Percentiles rank a stretch among this genome's conserved stretches.
phyloP scores from a whole-genome alignment of 1,140 invertebrate species.

The Agrilus planipennis region DNA sequence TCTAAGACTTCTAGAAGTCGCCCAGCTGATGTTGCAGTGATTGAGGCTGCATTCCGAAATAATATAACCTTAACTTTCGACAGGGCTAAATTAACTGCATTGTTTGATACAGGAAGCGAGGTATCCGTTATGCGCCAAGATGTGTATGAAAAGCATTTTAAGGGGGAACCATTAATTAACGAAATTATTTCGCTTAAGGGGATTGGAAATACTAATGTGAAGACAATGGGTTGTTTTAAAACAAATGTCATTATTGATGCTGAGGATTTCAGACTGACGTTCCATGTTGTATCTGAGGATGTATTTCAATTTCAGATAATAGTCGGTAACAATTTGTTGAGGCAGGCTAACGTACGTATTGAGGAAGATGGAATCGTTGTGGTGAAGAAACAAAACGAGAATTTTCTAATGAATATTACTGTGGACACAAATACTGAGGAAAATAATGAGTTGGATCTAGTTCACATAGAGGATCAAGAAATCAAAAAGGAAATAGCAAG shows the following conservation, averaged over 20 bases:
- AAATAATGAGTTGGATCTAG: neutral
- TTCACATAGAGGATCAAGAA: neutral
- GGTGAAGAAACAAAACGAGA: neutral
- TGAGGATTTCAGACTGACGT: neutral
- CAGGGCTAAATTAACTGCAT: no score
- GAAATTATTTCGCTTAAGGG: neutral
- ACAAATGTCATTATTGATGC: neutral
- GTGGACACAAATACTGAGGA: neutral
- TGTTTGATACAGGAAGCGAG: no score
- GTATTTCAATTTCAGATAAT: neutral
- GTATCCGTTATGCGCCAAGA: neutral
- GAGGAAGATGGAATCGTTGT: neutral
- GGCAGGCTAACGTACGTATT: neutral
- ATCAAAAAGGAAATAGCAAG: neutral
- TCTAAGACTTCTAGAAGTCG: neutral
- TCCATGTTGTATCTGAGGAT: slow-evolving; percentile 1
- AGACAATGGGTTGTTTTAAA: slow-evolving; percentile 1
- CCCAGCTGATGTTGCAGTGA: slow-evolving; percentile 3
- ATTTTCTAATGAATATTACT: neutral
- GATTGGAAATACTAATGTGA: neutral
- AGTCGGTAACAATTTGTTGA: neutral
- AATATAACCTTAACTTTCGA: no score
- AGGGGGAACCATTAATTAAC: neutral
- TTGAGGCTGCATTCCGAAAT: slow-evolving; percentile 8
- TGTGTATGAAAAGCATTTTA: neutral